Evolutionary conservation across 2,113 vertebrate genomes (phyloP), one percentile per base, ranked within the genome.

Genomic region (Esox niger): DNA sequence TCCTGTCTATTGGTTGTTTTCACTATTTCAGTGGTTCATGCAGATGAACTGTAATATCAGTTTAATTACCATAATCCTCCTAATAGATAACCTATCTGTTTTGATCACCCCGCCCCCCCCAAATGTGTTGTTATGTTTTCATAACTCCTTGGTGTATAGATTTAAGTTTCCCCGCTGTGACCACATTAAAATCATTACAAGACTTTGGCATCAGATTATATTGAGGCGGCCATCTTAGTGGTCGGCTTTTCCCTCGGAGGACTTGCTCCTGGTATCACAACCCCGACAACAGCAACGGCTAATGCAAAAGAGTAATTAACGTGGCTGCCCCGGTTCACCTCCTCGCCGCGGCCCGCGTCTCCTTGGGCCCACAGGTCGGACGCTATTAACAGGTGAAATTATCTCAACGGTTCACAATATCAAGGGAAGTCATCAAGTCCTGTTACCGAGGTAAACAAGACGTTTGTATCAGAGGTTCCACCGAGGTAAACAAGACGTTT

Each of bases 381-480:
- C 66, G 68, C 2, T 4, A 70, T 78, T 56, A 65, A 62, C 63
- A 2, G 6, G 31, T 33, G 33, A 75, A 73, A 81, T 82, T 71
- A 82, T 80, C 61, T 75, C 49, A 6, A 68, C 72, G 63, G 62
- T 75, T 78, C 57, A 75, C 62, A 76, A 74, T 78, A 31, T 64
- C 35, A 21, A 30, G 33, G 70, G 55, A 75, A 35, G 62, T 75
- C 59, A 64, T 52, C 43, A 67, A 64, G 66, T 74, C 70, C 23
- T 59, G 80, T 77, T 78, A 26, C 69, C 6, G n/a, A 33, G 74
- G 67, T 82, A 79, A 84, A 82, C 78, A 81, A 74, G 69, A 62
- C 68, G 11, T 80, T 79, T 58, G 38, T 78, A 72, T 69, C 47
- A 43, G 46, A 49, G 13, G 73, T 76, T 73, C 78, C 79, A 3